Evolutionary conservation across 2,113 vertebrate species (phyloP).

Genomic region (Phylloscopus whistleri): DNA sequence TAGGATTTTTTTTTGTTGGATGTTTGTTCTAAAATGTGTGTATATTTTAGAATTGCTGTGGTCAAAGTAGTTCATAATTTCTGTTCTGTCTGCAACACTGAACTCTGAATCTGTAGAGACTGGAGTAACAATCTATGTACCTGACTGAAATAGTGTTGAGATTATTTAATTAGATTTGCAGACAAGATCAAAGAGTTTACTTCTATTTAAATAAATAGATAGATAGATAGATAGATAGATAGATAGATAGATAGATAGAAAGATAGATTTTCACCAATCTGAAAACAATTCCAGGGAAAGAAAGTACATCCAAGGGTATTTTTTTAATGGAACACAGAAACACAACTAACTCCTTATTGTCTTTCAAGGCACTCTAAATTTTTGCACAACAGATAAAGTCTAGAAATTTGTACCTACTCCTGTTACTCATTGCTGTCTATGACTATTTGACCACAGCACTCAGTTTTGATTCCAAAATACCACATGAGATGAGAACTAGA

Average conservation of each 20-base stretch:
- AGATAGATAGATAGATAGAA: not conserved
- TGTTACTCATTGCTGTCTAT: not conserved
- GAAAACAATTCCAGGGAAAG: not conserved
- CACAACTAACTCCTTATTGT: not conserved
- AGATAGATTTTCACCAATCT: not conserved
- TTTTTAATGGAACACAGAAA: not conserved
- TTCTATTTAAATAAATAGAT: not conserved
- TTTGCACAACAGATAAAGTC: not conserved
- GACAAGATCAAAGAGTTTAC: not conserved
- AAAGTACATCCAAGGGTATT: not conserved
- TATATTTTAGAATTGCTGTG: not conserved
- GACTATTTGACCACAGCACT: not conserved
- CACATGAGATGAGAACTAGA: not conserved
- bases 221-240: not conserved
- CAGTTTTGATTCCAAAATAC: not conserved
- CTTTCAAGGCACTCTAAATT: not conserved
- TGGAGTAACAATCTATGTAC: not conserved
- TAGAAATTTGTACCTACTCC: not conserved
- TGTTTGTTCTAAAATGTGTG: not conserved
- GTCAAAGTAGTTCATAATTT: not conserved
- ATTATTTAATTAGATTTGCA: not conserved
- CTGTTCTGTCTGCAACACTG: not conserved
- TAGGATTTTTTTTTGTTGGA: not conserved
- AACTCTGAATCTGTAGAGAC: not conserved
- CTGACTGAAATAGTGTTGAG: not conserved